Evolutionary conservation across 2,797 vertebrate genomes (phyloP).

Genomic region (Chromis chromis): DNA sequence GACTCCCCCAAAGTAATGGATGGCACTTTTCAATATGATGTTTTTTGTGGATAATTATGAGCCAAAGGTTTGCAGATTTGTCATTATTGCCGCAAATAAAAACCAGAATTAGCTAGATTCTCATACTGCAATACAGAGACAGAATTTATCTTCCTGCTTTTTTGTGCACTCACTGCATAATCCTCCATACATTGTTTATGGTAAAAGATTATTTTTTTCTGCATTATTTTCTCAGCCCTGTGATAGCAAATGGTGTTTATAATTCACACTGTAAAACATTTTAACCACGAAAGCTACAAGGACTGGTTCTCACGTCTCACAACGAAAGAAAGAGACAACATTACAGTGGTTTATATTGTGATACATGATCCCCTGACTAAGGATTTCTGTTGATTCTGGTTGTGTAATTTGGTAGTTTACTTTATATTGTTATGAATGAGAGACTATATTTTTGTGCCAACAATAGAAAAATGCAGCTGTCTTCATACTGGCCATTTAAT

Average conservation of each 20-base stretch:
- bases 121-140: not conserved
- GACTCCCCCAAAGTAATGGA: conserved; percentile 13
- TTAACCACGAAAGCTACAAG: not conserved
- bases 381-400: not conserved
- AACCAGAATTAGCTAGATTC: not conserved
- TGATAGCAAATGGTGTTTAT: conserved; percentile 8
- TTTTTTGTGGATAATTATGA: conserved; percentile 26
- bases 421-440: not conserved
- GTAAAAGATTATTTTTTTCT: conserved; percentile 4
- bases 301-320: not conserved
- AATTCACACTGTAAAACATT: conserved; percentile 6
- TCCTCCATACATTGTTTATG: not conserved
- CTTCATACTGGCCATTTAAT: too few species aligned
- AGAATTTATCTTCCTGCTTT: not conserved
- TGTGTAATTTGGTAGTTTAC: not conserved
- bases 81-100: conserved; percentile 19
- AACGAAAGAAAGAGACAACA: not conserved
- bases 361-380: not conserved
- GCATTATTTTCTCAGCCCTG: not conserved
- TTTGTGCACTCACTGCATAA: conserved; percentile 11
- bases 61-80: conserved; percentile 14
- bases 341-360: conserved; percentile 7
- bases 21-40: conserved; percentile 1
- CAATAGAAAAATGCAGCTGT: not conserved
- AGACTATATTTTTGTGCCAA: not conserved